phyloP scores from a whole-genome alignment of 2,797 vertebrate genomes.

The Gymnopithys bicolor region DNA sequence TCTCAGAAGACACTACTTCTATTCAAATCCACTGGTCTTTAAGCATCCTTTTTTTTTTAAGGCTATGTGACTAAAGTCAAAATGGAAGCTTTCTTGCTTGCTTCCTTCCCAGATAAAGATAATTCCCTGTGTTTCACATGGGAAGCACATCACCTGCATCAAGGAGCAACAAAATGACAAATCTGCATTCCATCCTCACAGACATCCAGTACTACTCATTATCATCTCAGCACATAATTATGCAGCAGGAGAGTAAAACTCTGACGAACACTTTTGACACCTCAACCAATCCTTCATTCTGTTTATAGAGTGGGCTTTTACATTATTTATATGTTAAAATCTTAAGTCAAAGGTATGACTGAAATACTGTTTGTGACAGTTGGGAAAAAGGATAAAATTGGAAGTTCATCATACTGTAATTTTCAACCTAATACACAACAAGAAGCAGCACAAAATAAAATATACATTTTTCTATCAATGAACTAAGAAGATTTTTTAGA shows the following conservation, averaged over 20 bases:
- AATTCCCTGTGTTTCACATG: conserved; percentile 37
- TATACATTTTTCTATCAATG: background rate
- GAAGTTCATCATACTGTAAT: background rate
- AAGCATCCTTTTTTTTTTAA: background rate
- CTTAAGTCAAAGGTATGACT: background rate
- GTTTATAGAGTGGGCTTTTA: conserved; percentile 52
- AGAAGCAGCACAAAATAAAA: background rate
- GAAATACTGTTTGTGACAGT: background rate
- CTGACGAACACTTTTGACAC: conserved; percentile 62
- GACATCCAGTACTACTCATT: conserved; percentile 60
- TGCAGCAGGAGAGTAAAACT: conserved; percentile 63
- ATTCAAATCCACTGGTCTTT: background rate
- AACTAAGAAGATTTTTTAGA: background rate
- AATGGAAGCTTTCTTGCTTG: conserved; percentile 9
- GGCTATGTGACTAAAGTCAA: background rate
- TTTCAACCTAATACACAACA: background rate
- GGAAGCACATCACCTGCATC: conserved; percentile 59
- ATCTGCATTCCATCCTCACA: conserved; percentile 71
- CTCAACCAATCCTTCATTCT: conserved; percentile 55
- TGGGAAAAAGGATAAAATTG: background rate
- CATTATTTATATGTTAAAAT: background rate
- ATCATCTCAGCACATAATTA: conserved; percentile 69
- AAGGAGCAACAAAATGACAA: conserved; percentile 61
- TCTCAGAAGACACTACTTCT: background rate
- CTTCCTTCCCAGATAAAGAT: background rate